Percentiles rank a stretch among this genome's conserved stretches.
Evolutionary conservation across 2,797 vertebrate genomes (phyloP).

Genomic region (Leptatherina wallacei): DNA sequence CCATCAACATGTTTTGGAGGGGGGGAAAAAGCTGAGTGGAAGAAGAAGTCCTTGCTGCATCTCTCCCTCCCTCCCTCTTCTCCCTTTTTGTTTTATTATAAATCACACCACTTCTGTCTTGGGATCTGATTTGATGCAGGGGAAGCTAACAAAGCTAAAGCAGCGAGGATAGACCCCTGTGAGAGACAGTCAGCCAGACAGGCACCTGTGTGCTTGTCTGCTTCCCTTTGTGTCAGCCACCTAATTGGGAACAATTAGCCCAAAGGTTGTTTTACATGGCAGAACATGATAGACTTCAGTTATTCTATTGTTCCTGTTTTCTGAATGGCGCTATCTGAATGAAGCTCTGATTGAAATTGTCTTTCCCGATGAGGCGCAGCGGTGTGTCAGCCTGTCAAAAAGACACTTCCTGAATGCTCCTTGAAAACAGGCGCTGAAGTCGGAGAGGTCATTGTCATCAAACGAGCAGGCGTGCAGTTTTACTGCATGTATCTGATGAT

Average conservation of each 20-base stretch:
- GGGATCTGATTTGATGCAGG: slow-evolving; percentile 44
- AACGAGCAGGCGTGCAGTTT: slow-evolving; percentile 52
- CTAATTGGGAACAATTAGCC: slow-evolving; percentile 78
- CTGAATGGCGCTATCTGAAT: slow-evolving; percentile 69
- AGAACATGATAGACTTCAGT: slow-evolving; percentile 73
- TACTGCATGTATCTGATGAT: slow-evolving; percentile 52
- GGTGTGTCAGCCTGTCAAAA: slow-evolving; percentile 59
- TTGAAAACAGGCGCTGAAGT: slow-evolving; percentile 43
- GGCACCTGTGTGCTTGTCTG: slow-evolving; percentile 70
- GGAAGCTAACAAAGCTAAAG: slow-evolving; percentile 60
- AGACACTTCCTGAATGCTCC: slow-evolving; percentile 55
- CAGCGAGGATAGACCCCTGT: slow-evolving; percentile 37
- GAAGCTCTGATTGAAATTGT: slow-evolving; percentile 71
- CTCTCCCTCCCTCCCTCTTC: slow-evolving; percentile 15
- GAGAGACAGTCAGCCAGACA: slow-evolving; percentile 60
- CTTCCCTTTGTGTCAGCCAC: slow-evolving; percentile 70
- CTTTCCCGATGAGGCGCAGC: slow-evolving; percentile 42
- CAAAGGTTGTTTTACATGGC: slow-evolving; percentile 77
- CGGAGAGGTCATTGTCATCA: slow-evolving; percentile 61
- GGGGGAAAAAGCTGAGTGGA: neutral
- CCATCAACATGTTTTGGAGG: slow-evolving; percentile 50
- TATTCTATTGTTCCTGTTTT: slow-evolving; percentile 69
- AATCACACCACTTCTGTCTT: slow-evolving; percentile 46
- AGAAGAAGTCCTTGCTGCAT: slow-evolving; percentile 32
- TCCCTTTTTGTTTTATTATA: slow-evolving; percentile 50